These are phyloP conservation scores for Hemiscyllium ocellatum DNA, from an alignment of 2,113 vertebrate genomes.

Conservation along the genomic window DNA sequence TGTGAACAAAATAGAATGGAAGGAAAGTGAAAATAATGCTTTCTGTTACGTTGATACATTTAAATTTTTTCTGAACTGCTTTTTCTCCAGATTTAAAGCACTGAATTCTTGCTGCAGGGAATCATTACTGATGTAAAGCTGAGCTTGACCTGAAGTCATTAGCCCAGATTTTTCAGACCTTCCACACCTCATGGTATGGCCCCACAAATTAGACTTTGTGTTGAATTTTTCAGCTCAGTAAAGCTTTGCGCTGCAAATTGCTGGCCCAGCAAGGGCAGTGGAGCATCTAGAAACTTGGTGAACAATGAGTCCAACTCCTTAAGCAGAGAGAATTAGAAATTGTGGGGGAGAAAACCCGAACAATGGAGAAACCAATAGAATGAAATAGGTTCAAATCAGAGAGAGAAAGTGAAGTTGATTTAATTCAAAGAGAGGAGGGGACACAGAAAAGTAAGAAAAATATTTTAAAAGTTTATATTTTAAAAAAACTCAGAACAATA, in stretches of 20 bases:
- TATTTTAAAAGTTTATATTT: not conserved
- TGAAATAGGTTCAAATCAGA: not conserved
- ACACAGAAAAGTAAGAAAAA: not conserved
- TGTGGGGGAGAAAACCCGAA: not conserved
- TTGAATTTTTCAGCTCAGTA: not conserved
- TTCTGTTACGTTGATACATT: too few species aligned
- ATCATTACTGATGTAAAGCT: too few species aligned
- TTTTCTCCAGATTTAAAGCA: too few species aligned
- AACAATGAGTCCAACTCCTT: not conserved
- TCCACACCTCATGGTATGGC: not conserved
- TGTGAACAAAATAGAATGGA: not conserved
- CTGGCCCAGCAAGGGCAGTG: not conserved
- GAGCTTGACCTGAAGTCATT: not conserved
- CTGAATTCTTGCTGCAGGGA: too few species aligned
- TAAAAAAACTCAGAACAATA: not conserved
- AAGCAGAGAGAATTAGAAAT: not conserved
- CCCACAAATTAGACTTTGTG: not conserved
- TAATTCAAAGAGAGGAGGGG: not conserved
- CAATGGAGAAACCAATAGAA: not conserved
- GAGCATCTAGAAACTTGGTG: not conserved
- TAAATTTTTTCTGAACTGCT: too few species aligned
- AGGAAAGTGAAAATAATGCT: not conserved
- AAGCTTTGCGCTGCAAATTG: not conserved
- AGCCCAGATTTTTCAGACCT: not conserved
- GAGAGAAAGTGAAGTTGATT: not conserved